Percentiles rank a stretch among this genome's conserved stretches.
Conservation (phyloP, 2,888 invertebrate genomes). For the Hemistola chrysoprasaria region DNA sequence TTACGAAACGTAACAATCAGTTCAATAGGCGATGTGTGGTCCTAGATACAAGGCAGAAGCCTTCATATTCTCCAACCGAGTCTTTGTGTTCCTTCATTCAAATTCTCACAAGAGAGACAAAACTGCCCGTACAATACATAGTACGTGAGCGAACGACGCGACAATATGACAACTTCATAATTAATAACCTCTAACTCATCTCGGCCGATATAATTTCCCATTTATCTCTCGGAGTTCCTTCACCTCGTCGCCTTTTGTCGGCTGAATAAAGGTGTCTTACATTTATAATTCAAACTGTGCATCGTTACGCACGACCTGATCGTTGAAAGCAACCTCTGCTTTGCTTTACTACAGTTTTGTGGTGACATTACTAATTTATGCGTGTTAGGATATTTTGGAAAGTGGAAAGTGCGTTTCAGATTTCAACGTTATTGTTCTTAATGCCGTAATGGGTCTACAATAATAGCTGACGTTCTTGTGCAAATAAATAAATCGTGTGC, state of each 20-base stretch:
- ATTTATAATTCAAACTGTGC: slow-evolving; percentile 73
- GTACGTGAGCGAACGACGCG: slow-evolving; percentile 66
- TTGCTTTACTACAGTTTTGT: slow-evolving; percentile 28
- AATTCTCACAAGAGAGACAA: slow-evolving; percentile 78
- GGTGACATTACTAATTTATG: slow-evolving; percentile 28
- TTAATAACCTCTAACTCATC: slow-evolving; percentile 80
- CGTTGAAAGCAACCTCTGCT: slow-evolving; percentile 47
- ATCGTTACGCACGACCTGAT: slow-evolving; percentile 75
- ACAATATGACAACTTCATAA: slow-evolving; percentile 79
- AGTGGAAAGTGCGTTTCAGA: too few species aligned
- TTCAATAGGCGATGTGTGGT: slow-evolving; percentile 62
- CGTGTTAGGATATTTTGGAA: slow-evolving; percentile 3
- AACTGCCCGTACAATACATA: slow-evolving; percentile 56
- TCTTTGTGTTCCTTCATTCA: slow-evolving; percentile 60
- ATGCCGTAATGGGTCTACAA: too few species aligned
- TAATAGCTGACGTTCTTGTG: slow-evolving; percentile 15
- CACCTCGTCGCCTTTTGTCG: slow-evolving; percentile 71
- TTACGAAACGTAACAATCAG: slow-evolving; percentile 28
- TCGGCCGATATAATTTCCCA: slow-evolving; percentile 78
- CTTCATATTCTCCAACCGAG: slow-evolving; percentile 49
- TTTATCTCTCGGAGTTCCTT: slow-evolving; percentile 76
- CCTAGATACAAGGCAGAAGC: slow-evolving; percentile 59
- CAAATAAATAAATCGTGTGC: too few species aligned
- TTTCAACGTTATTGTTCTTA: too few species aligned
- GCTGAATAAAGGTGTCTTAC: slow-evolving; percentile 66